Percentiles rank a stretch among this genome's conserved stretches.
Conservation (phyloP, 2,113 vertebrate species). For the Chlorodrepanis virens region DNA sequence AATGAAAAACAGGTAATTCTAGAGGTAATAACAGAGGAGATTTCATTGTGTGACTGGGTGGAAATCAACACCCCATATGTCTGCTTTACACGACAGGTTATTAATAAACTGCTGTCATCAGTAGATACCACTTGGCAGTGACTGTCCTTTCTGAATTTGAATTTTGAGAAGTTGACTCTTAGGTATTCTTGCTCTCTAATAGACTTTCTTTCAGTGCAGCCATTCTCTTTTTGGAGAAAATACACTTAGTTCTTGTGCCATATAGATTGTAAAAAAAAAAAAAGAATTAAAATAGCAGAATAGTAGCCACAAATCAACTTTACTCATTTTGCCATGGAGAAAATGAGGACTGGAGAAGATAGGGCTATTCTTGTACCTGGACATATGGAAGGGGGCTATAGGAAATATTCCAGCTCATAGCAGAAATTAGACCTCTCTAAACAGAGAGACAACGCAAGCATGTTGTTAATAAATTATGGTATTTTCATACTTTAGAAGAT, state of each 20-base stretch:
- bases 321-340: not conserved
- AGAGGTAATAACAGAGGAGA: slow-evolving; percentile 40
- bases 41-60: slow-evolving; percentile 44
- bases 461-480: not conserved
- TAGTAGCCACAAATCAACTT: not conserved
- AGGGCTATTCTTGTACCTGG: not conserved
- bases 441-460: not conserved
- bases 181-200: slow-evolving; percentile 30
- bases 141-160: slow-evolving; percentile 38
- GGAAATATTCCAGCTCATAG: not conserved
- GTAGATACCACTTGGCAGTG: slow-evolving; percentile 4
- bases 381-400: not conserved
- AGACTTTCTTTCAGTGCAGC: not conserved
- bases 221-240: not conserved
- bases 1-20: slow-evolving; percentile 16
- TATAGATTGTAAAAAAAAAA: not conserved
- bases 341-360: not conserved
- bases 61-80: slow-evolving; percentile 39
- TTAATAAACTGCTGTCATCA: slow-evolving; percentile 67
- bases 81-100: slow-evolving; percentile 60
- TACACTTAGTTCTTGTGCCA: not conserved
- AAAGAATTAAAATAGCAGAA: not conserved
- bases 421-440: not conserved
- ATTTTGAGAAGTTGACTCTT: slow-evolving; percentile 1
- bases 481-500: not conserved